Percentiles rank a stretch among this genome's conserved stretches.
These are phyloP conservation scores for Amniataba percoides DNA, from an alignment of 2,797 vertebrate genomes.

Conservation along the genomic window DNA sequence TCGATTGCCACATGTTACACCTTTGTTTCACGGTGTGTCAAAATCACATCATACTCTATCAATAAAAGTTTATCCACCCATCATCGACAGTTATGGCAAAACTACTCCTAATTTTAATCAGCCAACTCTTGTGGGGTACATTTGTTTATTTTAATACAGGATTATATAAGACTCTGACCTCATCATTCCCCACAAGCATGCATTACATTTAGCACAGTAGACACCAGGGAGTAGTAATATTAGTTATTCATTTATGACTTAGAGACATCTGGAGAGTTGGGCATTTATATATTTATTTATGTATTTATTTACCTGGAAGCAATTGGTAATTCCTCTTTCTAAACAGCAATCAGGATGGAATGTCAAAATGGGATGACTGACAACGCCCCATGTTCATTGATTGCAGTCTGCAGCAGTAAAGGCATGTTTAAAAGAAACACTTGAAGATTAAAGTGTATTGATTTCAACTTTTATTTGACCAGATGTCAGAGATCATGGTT, in stretches of 20 bases:
- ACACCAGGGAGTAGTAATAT: neutral
- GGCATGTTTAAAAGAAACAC: neutral
- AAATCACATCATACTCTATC: neutral
- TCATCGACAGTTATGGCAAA: neutral
- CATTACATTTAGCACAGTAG: neutral
- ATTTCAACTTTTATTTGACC: neutral
- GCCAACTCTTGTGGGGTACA: neutral
- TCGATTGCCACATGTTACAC: neutral
- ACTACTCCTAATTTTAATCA: neutral
- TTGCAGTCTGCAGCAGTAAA: neutral
- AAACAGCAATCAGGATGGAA: neutral
- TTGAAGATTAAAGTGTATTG: neutral
- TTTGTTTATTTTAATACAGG: neutral
- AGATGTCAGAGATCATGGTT: neutral
- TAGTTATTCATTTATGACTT: neutral
- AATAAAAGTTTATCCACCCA: neutral
- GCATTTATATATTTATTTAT: neutral
- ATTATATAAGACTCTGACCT: neutral
- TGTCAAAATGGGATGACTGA: constrained; percentile 4
- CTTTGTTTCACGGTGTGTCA: neutral
- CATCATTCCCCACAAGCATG: neutral
- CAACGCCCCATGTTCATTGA: neutral
- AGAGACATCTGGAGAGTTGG: neutral
- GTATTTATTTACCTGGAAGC: neutral
- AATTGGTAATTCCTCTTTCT: neutral